These are phyloP conservation scores for Rhysida immarginata DNA, from an alignment of 1,140 invertebrate species.

Conservation along the genomic window DNA sequence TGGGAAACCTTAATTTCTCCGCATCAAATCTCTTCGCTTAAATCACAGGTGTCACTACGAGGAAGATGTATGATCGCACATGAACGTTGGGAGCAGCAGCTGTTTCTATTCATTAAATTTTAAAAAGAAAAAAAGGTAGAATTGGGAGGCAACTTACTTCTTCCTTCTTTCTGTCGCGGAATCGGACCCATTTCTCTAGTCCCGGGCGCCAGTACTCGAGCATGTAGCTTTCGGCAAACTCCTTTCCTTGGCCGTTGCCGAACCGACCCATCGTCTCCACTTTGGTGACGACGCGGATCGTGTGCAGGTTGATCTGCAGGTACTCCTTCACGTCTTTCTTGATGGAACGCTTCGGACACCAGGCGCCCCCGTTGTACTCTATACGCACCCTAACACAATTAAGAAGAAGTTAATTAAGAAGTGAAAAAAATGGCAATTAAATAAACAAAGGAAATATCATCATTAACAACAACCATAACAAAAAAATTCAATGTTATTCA, in stretches of 20 bases:
- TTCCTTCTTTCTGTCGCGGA: constrained; percentile 50
- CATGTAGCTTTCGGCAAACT: constrained; percentile 78
- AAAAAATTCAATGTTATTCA: too few relatives aligned
- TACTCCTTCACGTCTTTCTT: constrained; percentile 69
- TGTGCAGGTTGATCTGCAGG: constrained; percentile 67
- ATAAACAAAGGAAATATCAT: too few relatives aligned
- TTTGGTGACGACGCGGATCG: constrained; percentile 60
- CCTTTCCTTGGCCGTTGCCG: constrained; percentile 80
- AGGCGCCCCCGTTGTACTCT: constrained; percentile 82
- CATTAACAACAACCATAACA: too few relatives aligned
- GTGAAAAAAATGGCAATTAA: background rate
- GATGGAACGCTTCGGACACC: constrained; percentile 80
- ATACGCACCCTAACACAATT: constrained; percentile 57
- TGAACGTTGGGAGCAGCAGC: too few relatives aligned
- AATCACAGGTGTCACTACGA: too few relatives aligned
- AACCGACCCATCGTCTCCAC: constrained; percentile 81
- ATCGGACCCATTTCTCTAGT: constrained; percentile 60
- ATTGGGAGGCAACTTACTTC: too few relatives aligned
- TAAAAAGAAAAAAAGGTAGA: too few relatives aligned
- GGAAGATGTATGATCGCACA: too few relatives aligned
- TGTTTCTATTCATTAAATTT: too few relatives aligned
- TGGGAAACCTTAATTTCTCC: too few relatives aligned
- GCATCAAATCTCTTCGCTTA: too few relatives aligned
- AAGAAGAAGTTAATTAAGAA: constrained; percentile 5
- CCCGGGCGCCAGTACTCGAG: constrained; percentile 78